Conservation (phyloP, 2,797 vertebrate species). For the Lateolabrax maculatus region DNA sequence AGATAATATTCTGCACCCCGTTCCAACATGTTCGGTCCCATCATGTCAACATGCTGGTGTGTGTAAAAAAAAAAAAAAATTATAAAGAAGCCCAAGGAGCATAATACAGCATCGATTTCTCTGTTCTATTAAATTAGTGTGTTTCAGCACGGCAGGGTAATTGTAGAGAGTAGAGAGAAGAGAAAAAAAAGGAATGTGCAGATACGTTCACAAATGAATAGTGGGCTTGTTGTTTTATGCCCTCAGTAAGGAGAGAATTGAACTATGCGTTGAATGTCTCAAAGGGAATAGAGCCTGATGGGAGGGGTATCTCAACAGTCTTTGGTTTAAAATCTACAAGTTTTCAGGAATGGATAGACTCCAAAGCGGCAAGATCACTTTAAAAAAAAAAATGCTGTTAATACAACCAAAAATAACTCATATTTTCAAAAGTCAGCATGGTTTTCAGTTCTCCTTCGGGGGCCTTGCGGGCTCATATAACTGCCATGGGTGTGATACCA, state of each 20-base stretch:
- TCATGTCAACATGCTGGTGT: constrained; percentile 51
- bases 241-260: constrained; percentile 55
- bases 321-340: constrained; percentile 20
- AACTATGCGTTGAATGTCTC: constrained; percentile 52
- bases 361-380: constrained; percentile 4
- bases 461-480: constrained; percentile 11
- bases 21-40: constrained; percentile 60
- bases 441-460: constrained; percentile 36
- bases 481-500: constrained; percentile 32
- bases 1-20: constrained; percentile 53
- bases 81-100: constrained; percentile 27
- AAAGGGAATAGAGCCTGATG: constrained; percentile 41
- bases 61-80: constrained; percentile 1
- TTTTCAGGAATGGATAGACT: constrained; percentile 26
- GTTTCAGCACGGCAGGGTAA: constrained; percentile 51
- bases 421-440: constrained; percentile 17
- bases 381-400: constrained; percentile 1
- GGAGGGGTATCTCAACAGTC: constrained; percentile 35
- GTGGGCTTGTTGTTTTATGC: constrained; percentile 71
- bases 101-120: constrained; percentile 55
- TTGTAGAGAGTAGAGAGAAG: constrained; percentile 32
- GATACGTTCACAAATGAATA: constrained; percentile 68
- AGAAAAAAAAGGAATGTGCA: constrained; percentile 45
- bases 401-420: constrained; percentile 30
- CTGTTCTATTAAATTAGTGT: constrained; percentile 59